Base-by-base conservation (phyloP, 2,113 vertebrate species). In the Zonotrichia leucophrys region DNA sequence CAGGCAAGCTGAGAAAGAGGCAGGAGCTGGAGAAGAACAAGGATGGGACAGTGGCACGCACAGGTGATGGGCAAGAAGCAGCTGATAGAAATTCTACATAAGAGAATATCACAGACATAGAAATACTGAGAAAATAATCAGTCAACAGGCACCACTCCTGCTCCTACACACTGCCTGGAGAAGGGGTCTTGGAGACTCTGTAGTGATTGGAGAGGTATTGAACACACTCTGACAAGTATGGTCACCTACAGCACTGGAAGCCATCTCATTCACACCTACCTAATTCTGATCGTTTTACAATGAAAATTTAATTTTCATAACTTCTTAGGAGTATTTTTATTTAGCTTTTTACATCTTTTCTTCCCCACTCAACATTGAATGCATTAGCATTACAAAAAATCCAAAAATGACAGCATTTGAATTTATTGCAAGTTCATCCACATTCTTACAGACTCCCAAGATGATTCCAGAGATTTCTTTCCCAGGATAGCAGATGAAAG, bases 391-490 rank as follows among this genome's bases (percentile, higher is more conserved):
- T 83, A 83, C 9, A 37, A 88, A 87, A 63, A 67, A 9, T 0
- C 21, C 42, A 41, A 87, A 41, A 73, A 70, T 24, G 3, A 27
- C 24, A 64, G 52, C 49, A 92, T 81, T 69, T 83, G 8, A 86
- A 89, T 92, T 86, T 66, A 63, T 28, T 90, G 33, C 75, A 90
- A 90, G 83, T 76, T 93, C 53, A 79, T 68, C 79, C 89, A 68
- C 67, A 59, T 87, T 90, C 70, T 72, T 75, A 70, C 5, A 12
- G 31, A 72, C 35, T 82, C 25, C 20, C 64, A 46, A 49, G 31
- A 66, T 2, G 4, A 86, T 41, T 53, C n/a, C 67, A 14, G 16
- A 73, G 49, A 56, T 37, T 86, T 86, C 41, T 89, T 92, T 83
- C 63, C 73, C 80, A 89, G 42, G 23, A 62, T 0, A 81, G 80